phyloP scores from a whole-genome alignment of 2,797 vertebrate species.

The Sciurus vulgaris region DNA sequence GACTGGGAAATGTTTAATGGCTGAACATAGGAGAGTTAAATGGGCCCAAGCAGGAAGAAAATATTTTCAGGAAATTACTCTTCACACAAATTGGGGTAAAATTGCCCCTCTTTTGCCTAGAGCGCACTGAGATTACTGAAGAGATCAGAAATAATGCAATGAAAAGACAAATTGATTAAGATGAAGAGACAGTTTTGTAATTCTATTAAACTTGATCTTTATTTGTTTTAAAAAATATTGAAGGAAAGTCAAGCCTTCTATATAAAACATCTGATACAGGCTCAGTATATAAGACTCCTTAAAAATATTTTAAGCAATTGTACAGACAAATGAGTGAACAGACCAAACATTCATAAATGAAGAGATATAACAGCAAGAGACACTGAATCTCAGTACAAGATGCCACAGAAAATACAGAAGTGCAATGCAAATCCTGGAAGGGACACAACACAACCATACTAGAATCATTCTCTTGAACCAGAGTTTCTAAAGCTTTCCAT shows the following conservation, averaged over 20 bases:
- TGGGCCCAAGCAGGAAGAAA: constrained; percentile 56
- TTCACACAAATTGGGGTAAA: constrained; percentile 56
- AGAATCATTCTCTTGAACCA: not conserved
- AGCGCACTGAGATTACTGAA: not conserved
- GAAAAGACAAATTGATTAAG: constrained; percentile 36
- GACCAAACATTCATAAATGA: not conserved
- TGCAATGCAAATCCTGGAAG: not conserved
- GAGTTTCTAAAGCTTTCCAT: not conserved
- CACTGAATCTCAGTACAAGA: not conserved
- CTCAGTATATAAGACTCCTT: not conserved
- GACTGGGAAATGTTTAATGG: constrained; percentile 65
- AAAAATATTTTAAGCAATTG: not conserved
- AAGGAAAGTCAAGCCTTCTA: not conserved
- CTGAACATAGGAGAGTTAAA: constrained; percentile 67
- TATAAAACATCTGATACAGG: not conserved
- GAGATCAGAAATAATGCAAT: not conserved
- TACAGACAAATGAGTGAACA: not conserved
- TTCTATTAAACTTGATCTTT: constrained; percentile 28
- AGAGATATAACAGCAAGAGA: not conserved
- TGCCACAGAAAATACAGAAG: not conserved
- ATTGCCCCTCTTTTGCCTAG: not conserved
- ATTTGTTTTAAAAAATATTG: not conserved
- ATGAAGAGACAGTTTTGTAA: not conserved
- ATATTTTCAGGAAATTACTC: constrained; percentile 71
- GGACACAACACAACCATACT: not conserved